A percentile compares a stretch with the other conserved stretches of the same genome.
These are phyloP conservation scores for Poicephalus gulielmi DNA, from an alignment of 2,113 vertebrate genomes.

Conservation along the genomic window DNA sequence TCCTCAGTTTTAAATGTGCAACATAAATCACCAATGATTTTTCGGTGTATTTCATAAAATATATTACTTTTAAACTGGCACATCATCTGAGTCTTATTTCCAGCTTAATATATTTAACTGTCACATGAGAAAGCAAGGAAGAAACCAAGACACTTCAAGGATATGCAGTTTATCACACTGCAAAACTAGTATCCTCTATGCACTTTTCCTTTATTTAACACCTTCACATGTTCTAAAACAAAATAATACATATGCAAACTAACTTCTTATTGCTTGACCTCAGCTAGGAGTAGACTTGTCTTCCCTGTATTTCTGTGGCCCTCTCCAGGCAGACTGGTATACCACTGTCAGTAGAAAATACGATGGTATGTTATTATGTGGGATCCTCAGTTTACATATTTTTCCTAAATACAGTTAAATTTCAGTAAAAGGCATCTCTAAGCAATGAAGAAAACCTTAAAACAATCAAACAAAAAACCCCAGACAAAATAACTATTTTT, in stretches of 20 bases:
- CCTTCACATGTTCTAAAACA: background rate
- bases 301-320: background rate
- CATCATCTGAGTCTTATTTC: background rate
- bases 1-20: background rate
- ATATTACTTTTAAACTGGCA: background rate
- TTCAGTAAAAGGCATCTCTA: background rate
- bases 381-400: background rate
- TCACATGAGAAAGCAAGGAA: background rate
- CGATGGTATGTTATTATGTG: fast-evolving
- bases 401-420: background rate
- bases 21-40: background rate
- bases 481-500: background rate
- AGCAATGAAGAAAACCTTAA: background rate
- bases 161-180: background rate
- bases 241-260: background rate
- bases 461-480: background rate
- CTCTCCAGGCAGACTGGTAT: background rate
- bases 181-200: background rate
- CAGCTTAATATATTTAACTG: background rate
- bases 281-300: background rate
- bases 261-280: background rate
- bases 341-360: background rate
- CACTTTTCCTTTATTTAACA: background rate
- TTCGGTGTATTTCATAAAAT: background rate
- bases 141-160: background rate